Evolutionary conservation across 2,113 vertebrate genomes (phyloP).

Genomic region (Eurystomus gularis): DNA sequence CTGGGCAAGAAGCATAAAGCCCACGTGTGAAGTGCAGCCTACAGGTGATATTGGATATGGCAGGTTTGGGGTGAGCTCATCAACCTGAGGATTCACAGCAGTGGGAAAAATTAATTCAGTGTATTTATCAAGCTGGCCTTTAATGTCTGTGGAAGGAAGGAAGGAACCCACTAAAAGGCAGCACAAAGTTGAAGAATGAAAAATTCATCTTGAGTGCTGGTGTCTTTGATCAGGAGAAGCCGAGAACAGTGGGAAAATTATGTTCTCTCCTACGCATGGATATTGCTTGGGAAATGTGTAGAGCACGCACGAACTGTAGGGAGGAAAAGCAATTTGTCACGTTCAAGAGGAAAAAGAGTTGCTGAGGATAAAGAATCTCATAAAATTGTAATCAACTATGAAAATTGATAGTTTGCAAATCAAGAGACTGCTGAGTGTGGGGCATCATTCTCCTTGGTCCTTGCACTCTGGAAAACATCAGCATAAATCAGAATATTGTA

Average conservation of each 20-base stretch:
- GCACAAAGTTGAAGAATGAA: not conserved
- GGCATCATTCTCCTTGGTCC: slow-evolving; percentile 49
- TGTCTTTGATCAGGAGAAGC: not conserved
- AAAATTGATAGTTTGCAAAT: slow-evolving; percentile 64
- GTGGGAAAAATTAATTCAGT: not conserved
- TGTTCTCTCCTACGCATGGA: not conserved
- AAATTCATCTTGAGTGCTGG: not conserved
- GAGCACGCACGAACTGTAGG: not conserved
- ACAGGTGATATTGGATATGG: not conserved
- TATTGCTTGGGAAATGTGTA: slow-evolving; percentile 12
- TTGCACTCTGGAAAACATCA: slow-evolving; percentile 38
- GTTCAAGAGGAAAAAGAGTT: slow-evolving; percentile 24
- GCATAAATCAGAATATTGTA: slow-evolving; percentile 51
- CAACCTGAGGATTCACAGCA: not conserved
- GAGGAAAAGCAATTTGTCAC: slow-evolving; percentile 44
- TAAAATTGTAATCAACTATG: slow-evolving; percentile 61
- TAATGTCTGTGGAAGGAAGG: not conserved
- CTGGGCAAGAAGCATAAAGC: not conserved
- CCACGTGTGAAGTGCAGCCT: not conserved
- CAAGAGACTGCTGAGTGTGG: slow-evolving; percentile 34
- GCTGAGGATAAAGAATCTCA: slow-evolving; percentile 46
- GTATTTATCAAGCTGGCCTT: not conserved
- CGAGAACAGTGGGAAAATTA: not conserved
- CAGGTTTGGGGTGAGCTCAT: not conserved
- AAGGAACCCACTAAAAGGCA: not conserved